A percentile compares a stretch with the other conserved stretches of the same genome.
These are phyloP conservation scores for Girardinus metallicus DNA, from an alignment of 2,797 vertebrate species.

Conservation along the genomic window DNA sequence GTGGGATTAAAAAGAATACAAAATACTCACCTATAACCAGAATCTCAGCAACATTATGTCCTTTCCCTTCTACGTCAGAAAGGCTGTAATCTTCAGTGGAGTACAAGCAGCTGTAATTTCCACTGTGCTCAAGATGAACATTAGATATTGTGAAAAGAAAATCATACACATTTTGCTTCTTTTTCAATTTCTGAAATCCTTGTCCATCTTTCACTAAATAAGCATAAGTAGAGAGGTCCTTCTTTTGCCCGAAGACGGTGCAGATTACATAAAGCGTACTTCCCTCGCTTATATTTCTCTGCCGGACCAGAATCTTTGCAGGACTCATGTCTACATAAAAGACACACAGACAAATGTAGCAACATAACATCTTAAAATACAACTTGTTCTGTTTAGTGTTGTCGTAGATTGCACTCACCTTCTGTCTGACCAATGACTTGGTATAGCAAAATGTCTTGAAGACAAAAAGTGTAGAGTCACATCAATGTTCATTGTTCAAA, in stretches of 20 bases:
- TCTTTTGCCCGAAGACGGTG: conserved; percentile 38
- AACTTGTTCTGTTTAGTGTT: background rate
- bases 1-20: background rate
- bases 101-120: conserved; percentile 47
- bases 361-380: rapidly evolving
- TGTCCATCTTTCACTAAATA: conserved; percentile 44
- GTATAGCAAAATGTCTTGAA: conserved; percentile 25
- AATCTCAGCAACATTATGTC: conserved; percentile 30
- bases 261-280: conserved; percentile 49
- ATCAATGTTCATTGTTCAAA: background rate
- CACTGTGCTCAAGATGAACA: conserved; percentile 21
- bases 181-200: background rate
- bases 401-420: conserved; percentile 16
- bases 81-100: background rate
- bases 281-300: conserved; percentile 30
- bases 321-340: conserved; percentile 6
- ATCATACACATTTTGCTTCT: background rate
- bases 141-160: background rate
- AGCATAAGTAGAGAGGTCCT: background rate
- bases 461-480: background rate
- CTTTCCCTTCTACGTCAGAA: background rate
- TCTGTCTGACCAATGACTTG: conserved; percentile 1
- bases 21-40: conserved; percentile 29
- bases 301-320: conserved; percentile 38
- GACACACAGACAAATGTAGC: rapidly evolving